Base-by-base conservation (phyloP, 2,113 vertebrate genomes). In the Calidris pygmaea region DNA sequence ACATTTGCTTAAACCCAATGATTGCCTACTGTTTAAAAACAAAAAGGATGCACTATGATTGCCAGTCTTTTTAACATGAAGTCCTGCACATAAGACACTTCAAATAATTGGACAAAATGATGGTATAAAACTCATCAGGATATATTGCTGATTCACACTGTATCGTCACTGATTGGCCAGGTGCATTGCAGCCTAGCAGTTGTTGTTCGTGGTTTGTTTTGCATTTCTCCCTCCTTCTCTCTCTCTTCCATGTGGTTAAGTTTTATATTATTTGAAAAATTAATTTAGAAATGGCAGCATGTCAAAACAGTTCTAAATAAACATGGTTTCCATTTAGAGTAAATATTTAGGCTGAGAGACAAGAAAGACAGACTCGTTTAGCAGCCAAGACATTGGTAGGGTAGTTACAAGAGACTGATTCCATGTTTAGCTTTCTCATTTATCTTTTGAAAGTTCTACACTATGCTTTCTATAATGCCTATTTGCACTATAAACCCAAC, bases 1-100 rank as follows among this genome's bases (percentile, higher is more conserved):
- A 56, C 65, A 70, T 89, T 96, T 80, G 63, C 35, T 74, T 95
- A 68, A 45, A 35, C 29, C 14, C 83, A 76, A 23, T 92, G 83
- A 96, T 94, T 96, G 80, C 52, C 73, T 96, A 92, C 55, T 95
- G 59, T 95, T 96, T 97, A 96, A 85, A 37, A 94, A 94, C 67
- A 96, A 93, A 95, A 63, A 65, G 29, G 47, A 95, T 93, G 27
- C 70, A 24, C 76, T 87, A 53, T 66, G 70, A 96, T 81, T 93
- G 56, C 32, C 65, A 63, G 29, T 58, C 35, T 56, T 85, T 85
- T 97, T 72, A 62, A 67, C 1, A 2, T 22, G 8, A 93, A 65
- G 27, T 87, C 55, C 59, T 72, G 59, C 29, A 90, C 45, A 63
- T 86, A 77, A 93, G 41, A 53, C 67, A 37, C 41, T 74, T 95